phyloP scores from a whole-genome alignment of 2,797 vertebrate genomes.

The Ispidina picta region DNA sequence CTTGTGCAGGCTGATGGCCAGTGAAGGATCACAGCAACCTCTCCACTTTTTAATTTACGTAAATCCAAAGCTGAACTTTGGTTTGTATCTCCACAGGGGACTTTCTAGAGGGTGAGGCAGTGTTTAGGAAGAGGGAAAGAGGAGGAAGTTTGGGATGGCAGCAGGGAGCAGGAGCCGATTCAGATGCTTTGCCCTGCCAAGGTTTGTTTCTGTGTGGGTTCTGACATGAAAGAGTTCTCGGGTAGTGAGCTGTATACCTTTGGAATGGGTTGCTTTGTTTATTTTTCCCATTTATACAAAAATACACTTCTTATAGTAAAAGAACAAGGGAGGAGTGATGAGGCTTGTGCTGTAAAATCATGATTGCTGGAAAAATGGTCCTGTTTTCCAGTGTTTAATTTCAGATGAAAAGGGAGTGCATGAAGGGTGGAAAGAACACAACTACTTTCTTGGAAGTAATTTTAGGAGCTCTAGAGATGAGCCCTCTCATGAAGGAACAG shows the following conservation, averaged over 20 bases:
- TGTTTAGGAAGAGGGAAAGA: slow-evolving; percentile 10
- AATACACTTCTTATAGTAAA: background rate
- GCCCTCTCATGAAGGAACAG: background rate
- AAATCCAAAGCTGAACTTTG: background rate
- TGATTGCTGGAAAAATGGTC: slow-evolving; percentile 1
- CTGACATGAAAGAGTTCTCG: slow-evolving; percentile 8
- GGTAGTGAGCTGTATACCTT: background rate
- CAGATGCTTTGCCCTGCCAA: background rate
- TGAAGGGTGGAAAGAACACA: background rate
- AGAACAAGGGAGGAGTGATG: background rate
- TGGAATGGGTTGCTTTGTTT: background rate
- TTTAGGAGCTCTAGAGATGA: background rate
- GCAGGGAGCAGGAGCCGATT: background rate
- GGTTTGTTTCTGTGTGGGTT: background rate
- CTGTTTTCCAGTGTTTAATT: slow-evolving; percentile 32
- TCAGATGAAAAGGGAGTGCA: background rate
- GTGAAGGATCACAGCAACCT: background rate
- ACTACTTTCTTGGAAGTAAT: background rate
- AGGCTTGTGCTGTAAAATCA: background rate
- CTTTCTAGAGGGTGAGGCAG: background rate
- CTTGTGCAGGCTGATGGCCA: background rate
- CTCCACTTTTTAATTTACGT: background rate
- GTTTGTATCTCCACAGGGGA: background rate
- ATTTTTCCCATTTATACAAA: slow-evolving; percentile 12
- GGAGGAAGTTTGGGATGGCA: slow-evolving; percentile 3